These are phyloP conservation scores for Drosophila sucinea DNA, from an alignment of 1,140 invertebrate genomes.

Conservation along the genomic window DNA sequence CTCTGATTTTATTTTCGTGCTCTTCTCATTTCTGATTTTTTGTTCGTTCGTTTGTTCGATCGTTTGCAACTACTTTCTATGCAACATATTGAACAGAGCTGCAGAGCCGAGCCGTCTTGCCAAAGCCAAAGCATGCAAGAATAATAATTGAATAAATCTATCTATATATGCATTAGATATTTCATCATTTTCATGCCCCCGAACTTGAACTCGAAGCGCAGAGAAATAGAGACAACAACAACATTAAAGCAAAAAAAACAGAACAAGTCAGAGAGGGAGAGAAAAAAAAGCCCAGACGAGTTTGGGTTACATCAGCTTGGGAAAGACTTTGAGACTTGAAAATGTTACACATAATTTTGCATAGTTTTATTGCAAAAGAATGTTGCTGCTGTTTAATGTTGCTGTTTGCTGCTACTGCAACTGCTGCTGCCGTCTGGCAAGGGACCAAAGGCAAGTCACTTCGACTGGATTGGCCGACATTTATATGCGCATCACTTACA, in stretches of 20 bases:
- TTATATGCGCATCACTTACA: slow-evolving; percentile 79
- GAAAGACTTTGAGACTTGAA: slow-evolving; percentile 20
- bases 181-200: slow-evolving; percentile 51
- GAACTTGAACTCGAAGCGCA: slow-evolving; percentile 32
- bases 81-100: slow-evolving; percentile 54
- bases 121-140: slow-evolving; percentile 62
- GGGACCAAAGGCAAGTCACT: slow-evolving; percentile 30
- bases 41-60: background rate
- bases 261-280: background rate
- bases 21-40: background rate
- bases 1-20: background rate
- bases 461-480: slow-evolving; percentile 69
- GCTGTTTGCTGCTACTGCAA: background rate
- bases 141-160: slow-evolving; percentile 73
- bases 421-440: slow-evolving; percentile 32
- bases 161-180: slow-evolving; percentile 34
- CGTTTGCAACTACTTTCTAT: slow-evolving; percentile 60
- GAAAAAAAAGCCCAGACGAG: slow-evolving; percentile 25
- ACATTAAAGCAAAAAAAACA: background rate
- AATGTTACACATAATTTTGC: slow-evolving; percentile 79
- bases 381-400: slow-evolving; percentile 20
- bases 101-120: too few species aligned
- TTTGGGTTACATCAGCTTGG: slow-evolving; percentile 44
- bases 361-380: slow-evolving; percentile 76
- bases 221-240: slow-evolving; percentile 3